phyloP scores from a whole-genome alignment of 2,797 vertebrate genomes.

The Thripadectes ignobilis region DNA sequence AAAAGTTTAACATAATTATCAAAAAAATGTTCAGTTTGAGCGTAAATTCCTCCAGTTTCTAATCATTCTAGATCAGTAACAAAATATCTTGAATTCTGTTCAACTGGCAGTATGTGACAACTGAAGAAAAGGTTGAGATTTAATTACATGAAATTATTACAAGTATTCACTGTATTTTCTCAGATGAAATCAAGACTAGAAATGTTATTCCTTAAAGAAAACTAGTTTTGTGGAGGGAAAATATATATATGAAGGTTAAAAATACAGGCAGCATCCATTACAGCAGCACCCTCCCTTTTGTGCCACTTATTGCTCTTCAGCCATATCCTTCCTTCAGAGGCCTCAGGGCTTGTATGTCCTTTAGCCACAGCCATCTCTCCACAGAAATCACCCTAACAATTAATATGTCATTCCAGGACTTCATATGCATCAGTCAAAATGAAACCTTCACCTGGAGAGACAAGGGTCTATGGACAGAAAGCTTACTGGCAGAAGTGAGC shows the following conservation, averaged over 20 bases:
- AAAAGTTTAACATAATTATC: neutral
- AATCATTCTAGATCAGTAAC: neutral
- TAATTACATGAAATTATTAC: neutral
- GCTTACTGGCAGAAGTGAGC: neutral
- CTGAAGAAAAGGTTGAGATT: neutral
- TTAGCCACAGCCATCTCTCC: neutral
- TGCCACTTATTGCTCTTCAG: neutral
- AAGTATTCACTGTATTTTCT: neutral
- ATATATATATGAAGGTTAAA: neutral
- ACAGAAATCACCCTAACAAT: neutral
- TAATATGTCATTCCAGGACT: neutral
- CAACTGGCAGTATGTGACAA: neutral
- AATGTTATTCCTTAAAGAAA: neutral
- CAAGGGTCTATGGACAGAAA: neutral
- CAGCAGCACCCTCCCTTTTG: neutral
- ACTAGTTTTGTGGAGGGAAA: neutral
- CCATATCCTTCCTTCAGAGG: neutral
- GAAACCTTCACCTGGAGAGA: neutral
- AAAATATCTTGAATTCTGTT: neutral
- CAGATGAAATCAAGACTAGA: neutral
- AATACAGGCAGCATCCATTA: neutral
- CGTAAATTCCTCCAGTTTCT: neutral
- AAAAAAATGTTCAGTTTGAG: neutral
- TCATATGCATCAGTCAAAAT: neutral
- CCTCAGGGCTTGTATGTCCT: neutral